phyloP scores from a whole-genome alignment of 2,113 vertebrate species.

The Dascyllus trimaculatus region DNA sequence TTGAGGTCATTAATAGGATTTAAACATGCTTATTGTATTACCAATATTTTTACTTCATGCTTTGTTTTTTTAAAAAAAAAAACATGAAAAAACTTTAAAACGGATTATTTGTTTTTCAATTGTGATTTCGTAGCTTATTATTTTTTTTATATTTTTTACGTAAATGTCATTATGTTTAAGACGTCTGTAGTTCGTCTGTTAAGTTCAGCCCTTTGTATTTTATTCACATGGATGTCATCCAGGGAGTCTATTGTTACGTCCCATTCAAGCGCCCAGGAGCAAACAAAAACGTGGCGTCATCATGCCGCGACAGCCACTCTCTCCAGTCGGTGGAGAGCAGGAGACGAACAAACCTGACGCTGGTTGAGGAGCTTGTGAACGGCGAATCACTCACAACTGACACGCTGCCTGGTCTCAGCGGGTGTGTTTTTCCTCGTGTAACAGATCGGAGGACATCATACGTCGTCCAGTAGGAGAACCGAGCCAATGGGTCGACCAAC shows the following conservation, averaged over 20 bases:
- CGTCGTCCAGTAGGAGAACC: conserved; percentile 10
- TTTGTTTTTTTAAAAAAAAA: background rate
- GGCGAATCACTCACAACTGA: conserved; percentile 27
- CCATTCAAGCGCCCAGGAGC: conserved; percentile 50
- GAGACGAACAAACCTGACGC: conserved; percentile 65
- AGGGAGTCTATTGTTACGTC: conserved; percentile 26
- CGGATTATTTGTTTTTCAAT: no score
- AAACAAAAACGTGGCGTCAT: conserved; percentile 70
- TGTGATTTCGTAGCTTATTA: no score
- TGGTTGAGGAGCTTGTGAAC: conserved; percentile 47
- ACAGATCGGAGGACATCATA: conserved; percentile 12
- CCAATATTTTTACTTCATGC: background rate
- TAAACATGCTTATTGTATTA: background rate
- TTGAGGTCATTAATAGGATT: no score
- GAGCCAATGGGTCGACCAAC: conserved; percentile 30
- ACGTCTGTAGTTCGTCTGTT: no score
- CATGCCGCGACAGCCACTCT: conserved; percentile 67
- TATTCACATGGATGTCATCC: no score
- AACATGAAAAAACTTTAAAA: no score
- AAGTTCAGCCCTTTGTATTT: no score
- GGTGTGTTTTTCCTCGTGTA: conserved; percentile 33
- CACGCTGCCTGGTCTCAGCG: conserved; percentile 34
- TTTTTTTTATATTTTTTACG: no score
- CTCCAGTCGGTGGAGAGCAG: conserved; percentile 72
- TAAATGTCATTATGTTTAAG: no score